Evolutionary conservation across 1,140 invertebrate genomes (phyloP).

Genomic region (Drepana arcuata): DNA sequence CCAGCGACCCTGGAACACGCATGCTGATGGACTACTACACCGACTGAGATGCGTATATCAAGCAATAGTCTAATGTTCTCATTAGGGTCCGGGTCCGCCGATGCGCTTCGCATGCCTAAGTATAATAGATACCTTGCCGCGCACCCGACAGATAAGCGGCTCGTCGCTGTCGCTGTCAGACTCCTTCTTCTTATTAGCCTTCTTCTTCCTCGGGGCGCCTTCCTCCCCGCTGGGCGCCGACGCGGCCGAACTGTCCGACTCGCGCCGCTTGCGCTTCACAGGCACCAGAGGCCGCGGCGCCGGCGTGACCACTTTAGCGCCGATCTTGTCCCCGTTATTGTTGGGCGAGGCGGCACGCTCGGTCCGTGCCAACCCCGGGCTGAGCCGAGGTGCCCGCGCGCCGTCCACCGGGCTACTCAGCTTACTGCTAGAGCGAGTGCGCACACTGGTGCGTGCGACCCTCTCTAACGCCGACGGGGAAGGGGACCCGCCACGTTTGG

Average conservation of each 20-base stretch:
- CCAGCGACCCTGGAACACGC: too few relatives aligned
- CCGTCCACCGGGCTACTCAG: constrained; percentile 79
- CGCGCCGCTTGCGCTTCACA: constrained; percentile 80
- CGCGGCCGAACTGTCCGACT: constrained; percentile 82
- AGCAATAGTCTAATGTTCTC: too few relatives aligned
- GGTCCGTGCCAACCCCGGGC: constrained; percentile 67
- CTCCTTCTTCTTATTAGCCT: constrained; percentile 65
- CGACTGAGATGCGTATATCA: too few relatives aligned
- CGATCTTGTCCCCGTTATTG: constrained; percentile 55
- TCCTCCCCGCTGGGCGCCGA: constrained; percentile 74
- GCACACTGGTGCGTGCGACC: constrained; percentile 65
- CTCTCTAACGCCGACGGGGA: constrained; percentile 60
- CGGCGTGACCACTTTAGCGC: constrained; percentile 28
- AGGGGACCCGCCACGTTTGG: constrained; percentile 69
- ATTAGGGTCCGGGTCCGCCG: constrained; percentile 12
- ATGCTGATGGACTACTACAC: too few relatives aligned
- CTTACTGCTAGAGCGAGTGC: constrained; percentile 80
- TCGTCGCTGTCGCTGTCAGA: constrained; percentile 85
- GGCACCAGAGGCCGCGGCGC: constrained; percentile 26
- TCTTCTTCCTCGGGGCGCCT: constrained; percentile 40
- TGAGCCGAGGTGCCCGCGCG: constrained; percentile 74
- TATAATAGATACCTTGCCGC: constrained; percentile 68
- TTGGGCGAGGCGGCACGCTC: constrained; percentile 67
- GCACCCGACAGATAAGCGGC: constrained; percentile 81
- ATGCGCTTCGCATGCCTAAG: constrained; percentile 24